phyloP scores from a whole-genome alignment of 2,113 vertebrate species.

The Galeopterus variegatus region DNA sequence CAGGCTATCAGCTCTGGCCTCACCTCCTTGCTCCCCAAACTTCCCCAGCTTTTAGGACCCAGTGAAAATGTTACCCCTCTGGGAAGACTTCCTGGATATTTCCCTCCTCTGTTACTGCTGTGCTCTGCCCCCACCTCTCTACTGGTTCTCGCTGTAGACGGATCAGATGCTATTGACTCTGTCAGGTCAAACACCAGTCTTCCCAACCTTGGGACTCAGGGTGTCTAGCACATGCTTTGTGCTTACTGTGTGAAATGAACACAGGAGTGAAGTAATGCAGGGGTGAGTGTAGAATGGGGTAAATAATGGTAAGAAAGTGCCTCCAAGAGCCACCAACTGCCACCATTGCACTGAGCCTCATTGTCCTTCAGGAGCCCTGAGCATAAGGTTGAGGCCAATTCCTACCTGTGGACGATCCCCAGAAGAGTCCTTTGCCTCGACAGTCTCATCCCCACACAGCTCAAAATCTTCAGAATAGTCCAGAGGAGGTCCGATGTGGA shows the following conservation, averaged over 20 bases:
- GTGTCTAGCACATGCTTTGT: neutral
- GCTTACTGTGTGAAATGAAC: neutral
- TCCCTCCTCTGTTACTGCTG: neutral
- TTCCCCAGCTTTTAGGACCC: neutral
- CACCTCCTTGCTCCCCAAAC: neutral
- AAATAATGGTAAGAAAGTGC: neutral
- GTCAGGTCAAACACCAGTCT: neutral
- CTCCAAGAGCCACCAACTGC: neutral
- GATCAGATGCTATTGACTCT: neutral
- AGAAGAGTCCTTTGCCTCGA: slow-evolving; percentile 86
- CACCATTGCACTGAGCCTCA: neutral
- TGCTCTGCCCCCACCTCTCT: neutral
- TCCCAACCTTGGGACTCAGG: neutral
- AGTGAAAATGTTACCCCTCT: neutral
- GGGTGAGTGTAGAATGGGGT: neutral
- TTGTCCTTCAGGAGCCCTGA: neutral
- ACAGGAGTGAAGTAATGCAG: neutral
- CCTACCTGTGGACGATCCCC: slow-evolving; percentile 84
- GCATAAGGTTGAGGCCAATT: neutral
- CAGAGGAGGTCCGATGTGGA: slow-evolving; percentile 90
- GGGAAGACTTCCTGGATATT: neutral
- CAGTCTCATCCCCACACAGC: slow-evolving; percentile 87
- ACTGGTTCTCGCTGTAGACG: neutral
- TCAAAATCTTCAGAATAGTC: slow-evolving; percentile 94
- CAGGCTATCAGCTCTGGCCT: neutral